These are phyloP conservation scores for Channa argus DNA, from an alignment of 2,113 vertebrate genomes.

Conservation along the genomic window DNA sequence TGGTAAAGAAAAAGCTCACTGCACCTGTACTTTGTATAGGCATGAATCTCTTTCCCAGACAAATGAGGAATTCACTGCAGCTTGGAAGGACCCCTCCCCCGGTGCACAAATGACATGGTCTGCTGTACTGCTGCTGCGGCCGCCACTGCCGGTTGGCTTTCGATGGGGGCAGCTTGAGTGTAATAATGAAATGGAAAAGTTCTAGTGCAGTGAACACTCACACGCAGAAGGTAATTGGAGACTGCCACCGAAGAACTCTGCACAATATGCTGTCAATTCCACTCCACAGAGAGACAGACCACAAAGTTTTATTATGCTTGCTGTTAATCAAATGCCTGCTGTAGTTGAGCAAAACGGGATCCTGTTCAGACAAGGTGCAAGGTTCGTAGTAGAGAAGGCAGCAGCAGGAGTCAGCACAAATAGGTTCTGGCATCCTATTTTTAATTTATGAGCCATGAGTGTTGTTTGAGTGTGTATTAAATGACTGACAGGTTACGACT, in stretches of 20 bases:
- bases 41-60: conserved; percentile 69
- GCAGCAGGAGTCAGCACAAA: conserved; percentile 47
- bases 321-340: conserved; percentile 53
- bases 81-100: conserved; percentile 55
- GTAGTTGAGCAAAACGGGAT: conserved; percentile 45
- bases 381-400: conserved; percentile 21
- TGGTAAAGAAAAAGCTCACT: conserved; percentile 11
- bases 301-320: conserved; percentile 74
- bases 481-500: conserved; percentile 51
- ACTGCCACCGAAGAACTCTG: conserved; percentile 69
- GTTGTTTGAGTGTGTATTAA: conserved; percentile 8
- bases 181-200: conserved; percentile 79
- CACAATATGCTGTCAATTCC: conserved; percentile 66
- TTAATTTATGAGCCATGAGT: conserved; percentile 61
- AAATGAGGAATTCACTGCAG: conserved; percentile 71
- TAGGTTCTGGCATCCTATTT: conserved; percentile 31
- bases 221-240: conserved; percentile 79
- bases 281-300: conserved; percentile 51
- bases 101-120: conserved; percentile 69
- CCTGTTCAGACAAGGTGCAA: conserved; percentile 26
- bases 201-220: conserved; percentile 75
- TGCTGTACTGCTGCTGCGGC: conserved; percentile 53
- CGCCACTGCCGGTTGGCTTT: conserved; percentile 48
- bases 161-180: conserved; percentile 59
- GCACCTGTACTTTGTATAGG: conserved; percentile 77